phyloP scores from a whole-genome alignment of 2,888 invertebrate species.

The Ophonus ardosiacus region DNA sequence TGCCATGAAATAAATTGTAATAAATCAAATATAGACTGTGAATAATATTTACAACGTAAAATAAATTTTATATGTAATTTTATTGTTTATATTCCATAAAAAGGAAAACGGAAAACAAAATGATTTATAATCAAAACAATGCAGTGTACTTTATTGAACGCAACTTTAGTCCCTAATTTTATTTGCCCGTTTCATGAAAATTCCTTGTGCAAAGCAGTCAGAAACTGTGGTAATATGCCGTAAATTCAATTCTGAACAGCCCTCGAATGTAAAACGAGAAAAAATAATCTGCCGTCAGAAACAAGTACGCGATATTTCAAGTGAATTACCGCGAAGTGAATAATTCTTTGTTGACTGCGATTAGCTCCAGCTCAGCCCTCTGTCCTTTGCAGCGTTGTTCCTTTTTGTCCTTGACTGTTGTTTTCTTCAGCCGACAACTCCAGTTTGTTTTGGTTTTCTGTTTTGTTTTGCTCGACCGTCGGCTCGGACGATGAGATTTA shows the following conservation, averaged over 20 bases:
- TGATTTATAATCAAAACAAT: no score
- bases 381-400: conserved; percentile 26
- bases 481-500: conserved; percentile 19
- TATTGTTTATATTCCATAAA: no score
- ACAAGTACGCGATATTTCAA: background rate
- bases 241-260: background rate
- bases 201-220: background rate
- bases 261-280: background rate
- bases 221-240: background rate
- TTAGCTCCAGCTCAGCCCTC: conserved; percentile 5
- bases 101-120: no score
- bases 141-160: no score
- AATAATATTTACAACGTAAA: no score
- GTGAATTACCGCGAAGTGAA: background rate
- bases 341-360: background rate
- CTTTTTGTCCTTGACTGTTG: conserved; percentile 44
- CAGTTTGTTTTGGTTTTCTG: conserved; percentile 39
- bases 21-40: no score
- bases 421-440: conserved; percentile 22
- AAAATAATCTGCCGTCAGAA: background rate
- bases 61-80: no score
- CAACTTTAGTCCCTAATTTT: no score
- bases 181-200: no score
- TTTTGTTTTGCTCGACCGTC: conserved; percentile 36
- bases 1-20: no score